Percentiles rank a stretch among this genome's conserved stretches.
Evolutionary conservation across 2,888 invertebrate genomes (phyloP).

Genomic region (Barypeithes pellucidus): DNA sequence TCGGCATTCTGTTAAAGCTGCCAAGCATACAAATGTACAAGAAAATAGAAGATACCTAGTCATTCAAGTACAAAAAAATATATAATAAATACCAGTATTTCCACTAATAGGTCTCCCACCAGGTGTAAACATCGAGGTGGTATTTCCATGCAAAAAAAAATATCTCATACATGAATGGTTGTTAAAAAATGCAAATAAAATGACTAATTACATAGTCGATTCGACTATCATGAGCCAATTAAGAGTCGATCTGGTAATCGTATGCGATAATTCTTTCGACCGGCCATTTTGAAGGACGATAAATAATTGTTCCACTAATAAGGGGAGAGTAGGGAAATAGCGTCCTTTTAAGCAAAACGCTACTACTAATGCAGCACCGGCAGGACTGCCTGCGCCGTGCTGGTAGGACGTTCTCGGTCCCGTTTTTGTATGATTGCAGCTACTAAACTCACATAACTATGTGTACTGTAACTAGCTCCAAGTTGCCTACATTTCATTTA

Average conservation of each 20-base stretch:
- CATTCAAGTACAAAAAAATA: neutral
- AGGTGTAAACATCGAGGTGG: constrained; percentile 7
- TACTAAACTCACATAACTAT: no score
- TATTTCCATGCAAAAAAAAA: neutral
- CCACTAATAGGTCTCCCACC: neutral
- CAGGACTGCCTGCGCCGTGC: no score
- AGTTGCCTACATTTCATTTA: no score
- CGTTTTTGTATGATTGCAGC: no score
- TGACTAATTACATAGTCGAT: constrained; percentile 30
- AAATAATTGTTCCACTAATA: constrained; percentile 45
- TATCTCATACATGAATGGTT: constrained; percentile 9
- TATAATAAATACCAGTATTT: neutral
- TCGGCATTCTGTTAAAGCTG: no score
- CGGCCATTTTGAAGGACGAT: constrained; percentile 39
- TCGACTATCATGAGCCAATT: constrained; percentile 38
- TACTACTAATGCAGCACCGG: no score
- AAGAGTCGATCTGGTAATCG: constrained; percentile 40
- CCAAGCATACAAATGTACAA: no score
- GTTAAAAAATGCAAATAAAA: constrained; percentile 36
- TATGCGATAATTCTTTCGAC: constrained; percentile 35
- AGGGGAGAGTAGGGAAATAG: neutral
- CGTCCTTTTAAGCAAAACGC: no score
- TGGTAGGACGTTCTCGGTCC: no score
- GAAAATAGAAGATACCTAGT: no score
- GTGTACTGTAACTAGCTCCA: no score